phyloP scores from a whole-genome alignment of 2,888 invertebrate genomes.

The Diabrotica balteata region DNA sequence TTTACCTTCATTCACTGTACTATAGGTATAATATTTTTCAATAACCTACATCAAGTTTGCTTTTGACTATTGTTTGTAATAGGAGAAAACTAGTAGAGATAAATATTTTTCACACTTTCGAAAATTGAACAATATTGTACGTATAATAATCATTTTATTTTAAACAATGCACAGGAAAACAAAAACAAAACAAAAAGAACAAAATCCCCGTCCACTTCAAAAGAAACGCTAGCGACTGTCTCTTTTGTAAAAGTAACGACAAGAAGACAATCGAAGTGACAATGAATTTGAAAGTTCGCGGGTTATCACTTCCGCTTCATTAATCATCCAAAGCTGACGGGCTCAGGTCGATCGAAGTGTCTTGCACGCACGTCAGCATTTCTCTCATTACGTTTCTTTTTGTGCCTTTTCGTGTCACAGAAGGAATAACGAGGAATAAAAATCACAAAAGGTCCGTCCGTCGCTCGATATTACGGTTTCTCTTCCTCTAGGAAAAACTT shows the following conservation, averaged over 20 bases:
- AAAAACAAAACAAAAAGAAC: background rate
- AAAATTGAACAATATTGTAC: too few relatives aligned
- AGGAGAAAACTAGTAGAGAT: too few relatives aligned
- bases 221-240: background rate
- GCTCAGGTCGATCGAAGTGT: constrained; percentile 23
- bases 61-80: too few relatives aligned
- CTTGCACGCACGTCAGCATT: constrained; percentile 45
- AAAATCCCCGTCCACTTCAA: background rate
- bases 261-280: constrained; percentile 10
- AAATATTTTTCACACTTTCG: too few relatives aligned
- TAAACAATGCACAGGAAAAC: background rate
- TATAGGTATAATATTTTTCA: too few relatives aligned
- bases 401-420: constrained; percentile 28
- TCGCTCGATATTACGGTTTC: constrained; percentile 29
- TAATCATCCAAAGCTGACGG: constrained; percentile 29
- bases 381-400: constrained; percentile 43
- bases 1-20: too few relatives aligned
- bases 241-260: background rate
- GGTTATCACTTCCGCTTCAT: constrained; percentile 39
- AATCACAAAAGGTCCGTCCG: constrained; percentile 31
- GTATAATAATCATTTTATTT: background rate
- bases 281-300: constrained; percentile 25
- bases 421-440: constrained; percentile 29
- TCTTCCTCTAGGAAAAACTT: constrained; percentile 12
- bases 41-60: too few relatives aligned